Evolutionary conservation across 2,888 invertebrate genomes (phyloP), one percentile per base, ranked within the genome.

Genomic region (Saturnia pavonia): DNA sequence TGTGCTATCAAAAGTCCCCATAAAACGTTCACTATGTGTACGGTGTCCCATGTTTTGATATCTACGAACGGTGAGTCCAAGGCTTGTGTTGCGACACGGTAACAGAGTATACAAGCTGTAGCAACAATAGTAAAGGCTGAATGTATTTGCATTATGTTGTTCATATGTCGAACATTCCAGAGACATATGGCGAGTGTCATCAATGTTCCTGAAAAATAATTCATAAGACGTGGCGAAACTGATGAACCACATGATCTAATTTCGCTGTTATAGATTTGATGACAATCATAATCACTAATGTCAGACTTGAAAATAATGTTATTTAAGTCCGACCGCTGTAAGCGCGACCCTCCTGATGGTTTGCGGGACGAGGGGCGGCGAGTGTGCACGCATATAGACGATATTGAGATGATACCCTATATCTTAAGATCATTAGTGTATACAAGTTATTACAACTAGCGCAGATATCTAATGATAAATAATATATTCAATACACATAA

Each of bases 11-110:
- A 72, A 19, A 90, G 70, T 0, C 77, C 79, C 92, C 94, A 94
- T 76, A 94, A 91, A 0, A 91, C 68, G 48, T 88, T 86, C 27
- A 94, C 90, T 27, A 92, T 88, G 12, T 81, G 40, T 0, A 90
- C 88, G 0, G 87, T 78, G 75, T 93, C 91, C 88, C 85, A 89
- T 0, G 80, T 74, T 72, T 85, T 80, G 12, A 89, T 83, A 45
- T 81, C 82, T 7, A 78, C 69, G 70, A 88, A 76, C 1, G 87
- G 87, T 0, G 82, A 72, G 1, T 80, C 70, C 54, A 93, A 63
- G 0, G 86, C 66, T 8, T 83, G 73, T 0, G 89, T 80, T 0
- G 87, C 80, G 0, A 91, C 77, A 51, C 93, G 75, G 74, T 90
- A 91, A 74, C 81, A 83, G 0, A 93, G 51, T 40, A 91, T 83